These are phyloP conservation scores for Ailuropoda melanoleuca DNA, from an alignment of 2,113 vertebrate genomes.

Conservation along the genomic window DNA sequence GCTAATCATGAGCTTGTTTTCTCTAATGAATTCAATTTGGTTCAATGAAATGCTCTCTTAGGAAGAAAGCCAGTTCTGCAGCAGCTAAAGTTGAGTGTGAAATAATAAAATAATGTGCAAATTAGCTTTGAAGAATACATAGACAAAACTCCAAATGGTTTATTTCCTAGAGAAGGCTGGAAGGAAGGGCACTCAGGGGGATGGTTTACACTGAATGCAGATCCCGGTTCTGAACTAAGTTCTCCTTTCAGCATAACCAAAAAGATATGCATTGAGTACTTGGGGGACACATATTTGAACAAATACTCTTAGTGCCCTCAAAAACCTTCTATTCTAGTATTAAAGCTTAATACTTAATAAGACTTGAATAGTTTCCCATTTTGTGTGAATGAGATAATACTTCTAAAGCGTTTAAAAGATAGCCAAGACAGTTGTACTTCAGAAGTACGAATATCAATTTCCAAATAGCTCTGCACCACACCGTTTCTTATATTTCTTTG, in stretches of 20 bases:
- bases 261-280: background rate
- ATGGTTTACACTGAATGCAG: background rate
- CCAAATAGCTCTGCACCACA: background rate
- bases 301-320: background rate
- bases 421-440: background rate
- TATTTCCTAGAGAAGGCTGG: background rate
- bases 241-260: background rate
- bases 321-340: background rate
- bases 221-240: background rate
- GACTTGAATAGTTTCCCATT: slow-evolving; percentile 3
- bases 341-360: background rate
- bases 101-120: slow-evolving; percentile 36
- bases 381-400: background rate
- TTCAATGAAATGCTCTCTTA: slow-evolving; percentile 2
- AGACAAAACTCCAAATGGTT: background rate
- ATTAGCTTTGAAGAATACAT: slow-evolving; percentile 6
- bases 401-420: background rate
- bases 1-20: slow-evolving; percentile 44
- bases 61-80: slow-evolving; percentile 14
- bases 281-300: background rate
- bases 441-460: slow-evolving; percentile 9
- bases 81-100: slow-evolving; percentile 18
- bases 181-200: background rate
- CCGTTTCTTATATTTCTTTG: background rate
- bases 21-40: slow-evolving; percentile 52